phyloP scores from a whole-genome alignment of 1,140 invertebrate species.

The Orchestia grillus region DNA sequence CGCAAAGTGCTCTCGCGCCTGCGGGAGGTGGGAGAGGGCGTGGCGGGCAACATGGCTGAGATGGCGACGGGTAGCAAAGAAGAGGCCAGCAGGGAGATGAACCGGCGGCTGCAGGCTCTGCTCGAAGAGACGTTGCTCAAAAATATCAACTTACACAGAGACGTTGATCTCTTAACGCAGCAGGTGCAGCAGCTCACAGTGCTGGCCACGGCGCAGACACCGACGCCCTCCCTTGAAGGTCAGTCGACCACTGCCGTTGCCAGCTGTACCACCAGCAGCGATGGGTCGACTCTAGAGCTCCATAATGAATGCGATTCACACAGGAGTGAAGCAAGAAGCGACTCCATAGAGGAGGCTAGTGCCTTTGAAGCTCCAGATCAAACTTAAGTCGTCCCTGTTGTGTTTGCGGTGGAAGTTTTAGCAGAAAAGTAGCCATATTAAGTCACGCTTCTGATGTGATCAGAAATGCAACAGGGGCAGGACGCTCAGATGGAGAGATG shows the following conservation, averaged over 20 bases:
- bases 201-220: slow-evolving; percentile 57
- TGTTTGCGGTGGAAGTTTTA: background rate
- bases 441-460: background rate
- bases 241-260: background rate
- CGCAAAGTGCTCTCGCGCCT: slow-evolving; percentile 57
- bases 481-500: background rate
- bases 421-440: background rate
- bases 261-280: background rate
- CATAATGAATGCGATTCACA: background rate
- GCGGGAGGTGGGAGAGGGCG: slow-evolving; percentile 29
- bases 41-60: slow-evolving; percentile 57
- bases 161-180: slow-evolving; percentile 72
- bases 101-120: slow-evolving; percentile 71
- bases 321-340: background rate
- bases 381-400: background rate
- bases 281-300: background rate
- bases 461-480: background rate
- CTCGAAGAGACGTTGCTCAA: slow-evolving; percentile 76
- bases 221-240: background rate
- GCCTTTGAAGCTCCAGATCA: background rate
- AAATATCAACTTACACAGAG: slow-evolving; percentile 76
- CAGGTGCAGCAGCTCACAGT: slow-evolving; percentile 69
- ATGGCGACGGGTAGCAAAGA: slow-evolving; percentile 60
- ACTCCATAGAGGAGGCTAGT: background rate
- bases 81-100: slow-evolving; percentile 71